Conservation (phyloP, 1,140 invertebrate genomes). For the Drosophila punjabiensis region DNA sequence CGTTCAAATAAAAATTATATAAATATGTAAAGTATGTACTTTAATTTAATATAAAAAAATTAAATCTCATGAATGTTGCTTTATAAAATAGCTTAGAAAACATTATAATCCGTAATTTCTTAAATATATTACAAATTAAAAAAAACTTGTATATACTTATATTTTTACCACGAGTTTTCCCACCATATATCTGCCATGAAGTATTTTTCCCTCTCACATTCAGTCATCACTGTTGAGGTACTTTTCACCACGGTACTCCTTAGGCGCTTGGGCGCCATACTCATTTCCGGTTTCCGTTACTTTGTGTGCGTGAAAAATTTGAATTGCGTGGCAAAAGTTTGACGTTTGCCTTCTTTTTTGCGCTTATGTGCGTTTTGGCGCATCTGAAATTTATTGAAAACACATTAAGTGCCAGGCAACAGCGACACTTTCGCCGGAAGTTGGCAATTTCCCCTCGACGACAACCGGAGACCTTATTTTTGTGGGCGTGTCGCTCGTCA, state of each 20-base stretch:
- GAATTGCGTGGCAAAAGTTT: conserved; percentile 76
- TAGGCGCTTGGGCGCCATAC: conserved; percentile 61
- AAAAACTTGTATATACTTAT: background rate
- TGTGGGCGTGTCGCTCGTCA: conserved; percentile 55
- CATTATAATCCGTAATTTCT: too few species aligned
- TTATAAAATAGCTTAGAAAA: too few species aligned
- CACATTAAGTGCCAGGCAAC: conserved; percentile 59
- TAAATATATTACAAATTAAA: background rate
- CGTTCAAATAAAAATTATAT: too few species aligned
- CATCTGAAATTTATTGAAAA: conserved; percentile 76
- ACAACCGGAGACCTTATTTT: conserved; percentile 27
- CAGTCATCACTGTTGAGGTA: conserved; percentile 20
- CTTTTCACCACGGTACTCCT: conserved; percentile 14
- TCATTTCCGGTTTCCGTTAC: conserved; percentile 83
- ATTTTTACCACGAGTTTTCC: too few species aligned
- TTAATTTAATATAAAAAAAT: too few species aligned
- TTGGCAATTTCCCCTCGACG: conserved; percentile 71
- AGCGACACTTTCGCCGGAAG: conserved; percentile 58
- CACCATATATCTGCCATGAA: background rate
- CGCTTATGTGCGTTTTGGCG: conserved; percentile 48
- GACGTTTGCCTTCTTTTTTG: conserved; percentile 35
- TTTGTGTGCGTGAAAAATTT: conserved; percentile 79
- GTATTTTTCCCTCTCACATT: too few species aligned
- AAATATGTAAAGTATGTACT: too few species aligned
- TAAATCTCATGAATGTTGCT: too few species aligned